Evolutionary conservation across 2,888 invertebrate species (phyloP).

Genomic region (Lepidonotus clava): DNA sequence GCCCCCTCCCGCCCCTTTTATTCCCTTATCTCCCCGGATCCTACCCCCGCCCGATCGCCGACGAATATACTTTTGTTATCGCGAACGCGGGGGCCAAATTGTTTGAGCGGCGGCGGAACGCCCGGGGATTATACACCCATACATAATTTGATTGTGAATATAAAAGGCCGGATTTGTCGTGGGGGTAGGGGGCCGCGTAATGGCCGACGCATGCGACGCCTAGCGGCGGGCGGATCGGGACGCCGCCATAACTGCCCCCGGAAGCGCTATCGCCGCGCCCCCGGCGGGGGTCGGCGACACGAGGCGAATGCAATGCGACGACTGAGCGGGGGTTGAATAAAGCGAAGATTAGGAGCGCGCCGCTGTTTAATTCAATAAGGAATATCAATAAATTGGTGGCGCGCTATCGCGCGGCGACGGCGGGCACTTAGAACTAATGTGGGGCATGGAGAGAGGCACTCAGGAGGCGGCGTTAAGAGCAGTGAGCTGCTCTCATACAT

Average conservation of each 20-base stretch:
- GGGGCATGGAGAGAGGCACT: background rate
- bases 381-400: conserved; percentile 50
- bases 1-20: conserved; percentile 2
- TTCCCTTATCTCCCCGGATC: conserved; percentile 25
- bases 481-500: background rate
- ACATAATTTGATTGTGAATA: conserved; percentile 55
- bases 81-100: background rate
- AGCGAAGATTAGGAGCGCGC: conserved; percentile 28
- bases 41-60: background rate
- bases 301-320: background rate
- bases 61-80: conserved; percentile 54
- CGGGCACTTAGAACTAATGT: conserved; percentile 33
- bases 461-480: background rate
- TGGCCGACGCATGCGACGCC: conserved; percentile 2
- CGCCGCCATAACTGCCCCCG: conserved; percentile 13
- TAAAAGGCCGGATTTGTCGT: conserved; percentile 41
- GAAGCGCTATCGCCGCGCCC: conserved; percentile 20
- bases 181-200: background rate
- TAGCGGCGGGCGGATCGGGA: background rate
- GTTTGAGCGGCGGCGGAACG: background rate
- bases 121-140: conserved; percentile 22
- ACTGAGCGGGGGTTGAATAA: conserved; percentile 4
- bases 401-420: conserved; percentile 15
- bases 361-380: conserved; percentile 48
- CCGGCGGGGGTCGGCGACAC: background rate